Evolutionary conservation across 92 coral and sea anemone species (phyloP), one percentile per base, ranked within the genome.

Genomic region (Parazoanthus atlanticus): DNA sequence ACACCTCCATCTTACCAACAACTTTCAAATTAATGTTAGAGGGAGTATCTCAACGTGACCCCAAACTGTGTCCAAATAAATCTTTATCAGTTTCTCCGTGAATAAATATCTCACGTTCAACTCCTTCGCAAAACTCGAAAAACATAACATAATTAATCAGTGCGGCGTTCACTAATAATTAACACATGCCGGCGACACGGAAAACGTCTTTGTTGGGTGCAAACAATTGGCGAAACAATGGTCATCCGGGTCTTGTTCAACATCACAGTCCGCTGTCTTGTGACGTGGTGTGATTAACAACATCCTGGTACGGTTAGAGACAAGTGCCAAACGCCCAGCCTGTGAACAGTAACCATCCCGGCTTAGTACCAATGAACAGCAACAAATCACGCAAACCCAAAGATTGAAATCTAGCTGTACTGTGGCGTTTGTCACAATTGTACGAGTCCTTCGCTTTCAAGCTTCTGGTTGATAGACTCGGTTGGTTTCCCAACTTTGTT

Each of bases 361-460:
- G 80, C 80, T 76, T 36, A 56, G 85, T 61, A 81, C 85, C 11
- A 75, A 74, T 34, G 47, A 74, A 54, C 85, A 47, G 54, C 85
- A 80, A 80, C 85, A 56, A 54, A 76, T 41, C 49, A 23, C 15
- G 85, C 41, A 58, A 61, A 81, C 25, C 47, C 70, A 81, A 80
- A 17, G 28, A 33, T 25, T 80, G 28, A 54, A 80, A 80, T 36
- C 29, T 13, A 75, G 79, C 79, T 7, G 30, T 9, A 32, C 52
- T 56, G 47, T 34, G 46, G 73, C 16, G 43, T 7, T 8, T 33
- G 41, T 61, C 71, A 81, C 85, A 32, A 23, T 56, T 34, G 85
- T 28, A 81, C 74, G 47, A 56, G 70, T 61, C 74, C 66, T 65
- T 81, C 85, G 19, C 31, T 80, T 16, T 81, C 54, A 17, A 81